These are phyloP conservation scores for Bombus waltoni DNA, from an alignment of 1,140 invertebrate species.

Conservation along the genomic window DNA sequence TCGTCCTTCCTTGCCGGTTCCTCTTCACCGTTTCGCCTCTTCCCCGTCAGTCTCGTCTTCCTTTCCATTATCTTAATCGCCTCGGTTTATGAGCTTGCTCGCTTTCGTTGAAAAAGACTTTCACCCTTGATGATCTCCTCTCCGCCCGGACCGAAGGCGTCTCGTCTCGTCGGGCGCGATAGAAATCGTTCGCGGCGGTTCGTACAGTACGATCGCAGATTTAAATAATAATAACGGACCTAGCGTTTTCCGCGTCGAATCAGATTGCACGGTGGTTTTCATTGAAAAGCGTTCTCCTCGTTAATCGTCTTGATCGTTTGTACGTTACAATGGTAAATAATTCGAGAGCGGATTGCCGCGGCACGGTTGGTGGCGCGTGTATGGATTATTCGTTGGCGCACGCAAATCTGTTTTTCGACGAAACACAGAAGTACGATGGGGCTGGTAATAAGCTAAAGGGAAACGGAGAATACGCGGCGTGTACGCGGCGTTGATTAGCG, in stretches of 20 bases:
- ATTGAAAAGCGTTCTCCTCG: background rate
- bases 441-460: slow-evolving; percentile 26
- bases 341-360: background rate
- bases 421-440: background rate
- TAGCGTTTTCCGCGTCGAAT: background rate
- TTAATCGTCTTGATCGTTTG: slow-evolving; percentile 11
- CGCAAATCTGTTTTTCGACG: slow-evolving; percentile 30
- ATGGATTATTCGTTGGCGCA: background rate
- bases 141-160: background rate
- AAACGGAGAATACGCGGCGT: background rate
- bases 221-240: background rate
- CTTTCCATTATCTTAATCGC: slow-evolving; percentile 49
- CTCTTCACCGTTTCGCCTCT: background rate
- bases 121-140: slow-evolving; percentile 19
- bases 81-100: slow-evolving; percentile 40
- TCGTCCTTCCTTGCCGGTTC: background rate
- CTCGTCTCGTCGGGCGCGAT: background rate
- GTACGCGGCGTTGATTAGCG: slow-evolving; percentile 46
- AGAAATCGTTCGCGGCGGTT: background rate
- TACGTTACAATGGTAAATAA: slow-evolving; percentile 10
- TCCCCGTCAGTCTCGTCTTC: slow-evolving; percentile 15
- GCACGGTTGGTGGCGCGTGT: background rate
- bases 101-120: slow-evolving; percentile 33
- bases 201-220: background rate
- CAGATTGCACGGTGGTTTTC: background rate